Evolutionary conservation across 2,888 invertebrate species (phyloP).

Genomic region (Nematopogon swammerdamellus): DNA sequence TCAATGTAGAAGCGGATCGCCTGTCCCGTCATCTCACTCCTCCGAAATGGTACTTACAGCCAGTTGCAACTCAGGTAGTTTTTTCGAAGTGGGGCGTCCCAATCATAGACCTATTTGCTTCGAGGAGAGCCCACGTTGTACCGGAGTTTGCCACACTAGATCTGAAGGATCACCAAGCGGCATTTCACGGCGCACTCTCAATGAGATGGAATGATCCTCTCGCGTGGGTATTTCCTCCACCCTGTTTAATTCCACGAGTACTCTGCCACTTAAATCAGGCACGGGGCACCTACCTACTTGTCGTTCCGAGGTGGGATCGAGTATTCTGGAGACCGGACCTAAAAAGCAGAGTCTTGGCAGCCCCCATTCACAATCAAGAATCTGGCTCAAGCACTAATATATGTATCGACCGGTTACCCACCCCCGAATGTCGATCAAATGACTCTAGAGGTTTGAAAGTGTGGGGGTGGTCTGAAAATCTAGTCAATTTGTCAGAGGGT

Average conservation of each 20-base stretch:
- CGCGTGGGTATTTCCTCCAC: conserved; percentile 20
- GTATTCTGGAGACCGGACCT: conserved; percentile 16
- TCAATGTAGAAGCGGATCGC: conserved; percentile 9
- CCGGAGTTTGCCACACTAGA: conserved; percentile 5
- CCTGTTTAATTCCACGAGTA: conserved; percentile 13
- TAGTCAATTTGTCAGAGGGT: no score
- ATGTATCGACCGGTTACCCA: conserved; percentile 4
- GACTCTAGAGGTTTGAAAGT: neutral
- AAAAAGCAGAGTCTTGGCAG: conserved; percentile 7
- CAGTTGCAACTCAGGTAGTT: conserved; percentile 4
- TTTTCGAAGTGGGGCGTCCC: conserved; percentile 11
- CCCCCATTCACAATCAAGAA: conserved; percentile 6
- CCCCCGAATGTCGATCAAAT: neutral
- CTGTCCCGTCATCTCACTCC: neutral
- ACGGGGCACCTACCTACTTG: conserved; percentile 8
- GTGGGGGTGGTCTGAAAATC: neutral
- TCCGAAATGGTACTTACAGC: conserved; percentile 13
- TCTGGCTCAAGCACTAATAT: conserved; percentile 7
- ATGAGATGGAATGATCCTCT: conserved; percentile 12
- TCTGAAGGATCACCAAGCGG: neutral
- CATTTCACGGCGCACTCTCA: conserved; percentile 15
- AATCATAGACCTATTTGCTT: conserved; percentile 11
- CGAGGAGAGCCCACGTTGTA: conserved; percentile 7
- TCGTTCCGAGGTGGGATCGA: conserved; percentile 13
- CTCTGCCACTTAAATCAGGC: conserved; percentile 13